Conservation (phyloP, 2,113 vertebrate species). For the Paraplagusia blochii region DNA sequence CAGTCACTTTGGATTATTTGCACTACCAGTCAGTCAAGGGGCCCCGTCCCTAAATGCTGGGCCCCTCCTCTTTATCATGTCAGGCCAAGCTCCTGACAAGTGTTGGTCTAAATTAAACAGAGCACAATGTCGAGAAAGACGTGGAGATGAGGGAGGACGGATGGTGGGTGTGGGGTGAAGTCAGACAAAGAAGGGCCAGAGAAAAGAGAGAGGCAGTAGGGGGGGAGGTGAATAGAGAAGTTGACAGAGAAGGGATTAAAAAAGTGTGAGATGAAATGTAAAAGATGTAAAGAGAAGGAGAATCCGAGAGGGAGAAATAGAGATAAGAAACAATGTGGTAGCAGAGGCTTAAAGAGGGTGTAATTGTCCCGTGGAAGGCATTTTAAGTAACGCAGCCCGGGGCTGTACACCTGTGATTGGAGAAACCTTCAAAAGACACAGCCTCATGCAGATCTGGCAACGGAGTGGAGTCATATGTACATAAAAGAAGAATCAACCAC, state of each 20-base stretch:
- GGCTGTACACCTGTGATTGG: slow-evolving; percentile 61
- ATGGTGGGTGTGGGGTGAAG: slow-evolving; percentile 9
- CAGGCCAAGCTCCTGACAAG: slow-evolving; percentile 59
- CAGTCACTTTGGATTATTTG: slow-evolving; percentile 58
- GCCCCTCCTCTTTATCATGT: slow-evolving; percentile 49
- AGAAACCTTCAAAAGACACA: slow-evolving; percentile 27
- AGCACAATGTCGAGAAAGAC: slow-evolving; percentile 35
- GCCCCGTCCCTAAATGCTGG: slow-evolving; percentile 25
- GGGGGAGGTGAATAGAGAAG: not conserved
- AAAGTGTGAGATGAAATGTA: slow-evolving; percentile 41
- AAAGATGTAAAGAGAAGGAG: slow-evolving; percentile 27
- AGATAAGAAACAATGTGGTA: slow-evolving; percentile 50
- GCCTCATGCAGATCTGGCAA: not conserved
- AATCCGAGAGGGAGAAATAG: slow-evolving; percentile 21
- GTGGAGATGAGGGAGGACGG: slow-evolving; percentile 5
- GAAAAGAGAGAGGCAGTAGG: not conserved
- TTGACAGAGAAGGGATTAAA: slow-evolving; percentile 40
- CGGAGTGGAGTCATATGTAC: not conserved
- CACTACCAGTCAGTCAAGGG: slow-evolving; percentile 36
- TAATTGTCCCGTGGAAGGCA: slow-evolving; percentile 41
- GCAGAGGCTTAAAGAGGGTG: slow-evolving; percentile 37
- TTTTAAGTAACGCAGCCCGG: slow-evolving; percentile 43
- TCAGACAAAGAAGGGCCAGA: slow-evolving; percentile 16
- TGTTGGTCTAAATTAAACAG: slow-evolving; percentile 50
- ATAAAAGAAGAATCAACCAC: too few species aligned